These are phyloP conservation scores for Heliconius cydno DNA, from an alignment of 2,888 invertebrate genomes.

Conservation along the genomic window DNA sequence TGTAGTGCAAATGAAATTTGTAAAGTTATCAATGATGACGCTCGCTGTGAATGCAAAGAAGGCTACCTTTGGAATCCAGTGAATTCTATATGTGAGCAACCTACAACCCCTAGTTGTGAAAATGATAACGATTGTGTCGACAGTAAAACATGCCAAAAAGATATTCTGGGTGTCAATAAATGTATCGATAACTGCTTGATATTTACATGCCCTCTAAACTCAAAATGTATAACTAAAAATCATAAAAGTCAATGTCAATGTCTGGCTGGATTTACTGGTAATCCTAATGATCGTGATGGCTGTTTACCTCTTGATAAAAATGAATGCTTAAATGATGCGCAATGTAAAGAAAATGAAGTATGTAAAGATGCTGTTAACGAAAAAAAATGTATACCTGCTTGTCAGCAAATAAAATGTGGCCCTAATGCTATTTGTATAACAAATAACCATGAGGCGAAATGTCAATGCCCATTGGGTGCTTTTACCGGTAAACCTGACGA, in stretches of 20 bases:
- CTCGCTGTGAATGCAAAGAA: conserved; percentile 91
- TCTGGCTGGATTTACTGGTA: conserved; percentile 91
- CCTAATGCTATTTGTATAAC: conserved; percentile 94
- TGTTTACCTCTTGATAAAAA: conserved; percentile 89
- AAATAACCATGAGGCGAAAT: conserved; percentile 94
- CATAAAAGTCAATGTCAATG: conserved; percentile 93
- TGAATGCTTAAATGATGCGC: conserved; percentile 90
- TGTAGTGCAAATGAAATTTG: conserved; percentile 94
- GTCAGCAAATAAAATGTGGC: conserved; percentile 90
- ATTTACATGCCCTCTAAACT: conserved; percentile 93
- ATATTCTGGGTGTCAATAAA: conserved; percentile 92
- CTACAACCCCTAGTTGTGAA: conserved; percentile 92
- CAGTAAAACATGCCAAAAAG: conserved; percentile 89
- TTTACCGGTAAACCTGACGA: conserved; percentile 94
- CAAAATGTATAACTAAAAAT: conserved; percentile 88
- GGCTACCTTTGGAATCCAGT: conserved; percentile 93
- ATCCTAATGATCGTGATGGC: conserved; percentile 95
- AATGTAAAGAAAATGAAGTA: conserved; percentile 92
- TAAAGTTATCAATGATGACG: conserved; percentile 86
- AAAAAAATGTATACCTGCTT: conserved; percentile 89
- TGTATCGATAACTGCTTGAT: conserved; percentile 90
- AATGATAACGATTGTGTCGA: conserved; percentile 87
- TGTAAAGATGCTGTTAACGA: conserved; percentile 86
- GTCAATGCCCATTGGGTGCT: conserved; percentile 94
- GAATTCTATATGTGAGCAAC: conserved; percentile 91